phyloP scores from a whole-genome alignment of 2,113 vertebrate genomes.

The Rhinogobius similis region DNA sequence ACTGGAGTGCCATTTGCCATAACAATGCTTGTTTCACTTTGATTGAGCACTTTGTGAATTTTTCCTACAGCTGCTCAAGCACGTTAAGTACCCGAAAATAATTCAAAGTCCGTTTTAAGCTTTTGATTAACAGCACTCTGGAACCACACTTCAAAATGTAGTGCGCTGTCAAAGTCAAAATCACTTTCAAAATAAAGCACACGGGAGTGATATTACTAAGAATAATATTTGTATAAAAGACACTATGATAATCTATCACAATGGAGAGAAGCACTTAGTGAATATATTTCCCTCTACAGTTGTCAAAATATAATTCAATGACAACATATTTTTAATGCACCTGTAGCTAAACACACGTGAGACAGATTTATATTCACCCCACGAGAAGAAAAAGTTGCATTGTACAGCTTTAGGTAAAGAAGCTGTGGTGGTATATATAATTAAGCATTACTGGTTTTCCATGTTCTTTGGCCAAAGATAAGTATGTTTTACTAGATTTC shows the following conservation, averaged over 20 bases:
- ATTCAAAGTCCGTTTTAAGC: constrained; percentile 23
- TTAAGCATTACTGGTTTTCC: no score
- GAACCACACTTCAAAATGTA: constrained; percentile 46
- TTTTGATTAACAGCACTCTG: constrained; percentile 34
- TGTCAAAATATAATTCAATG: not conserved
- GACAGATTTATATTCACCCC: no score
- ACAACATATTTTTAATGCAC: not conserved
- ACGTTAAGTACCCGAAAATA: constrained; percentile 36
- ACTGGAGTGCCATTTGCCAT: constrained; percentile 15
- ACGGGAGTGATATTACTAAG: constrained; percentile 19
- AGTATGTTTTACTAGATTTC: no score
- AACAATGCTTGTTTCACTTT: constrained; percentile 25
- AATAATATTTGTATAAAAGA: constrained; percentile 12
- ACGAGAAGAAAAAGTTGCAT: no score
- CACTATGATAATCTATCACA: constrained; percentile 15
- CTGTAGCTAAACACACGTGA: no score
- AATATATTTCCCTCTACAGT: constrained; percentile 14
- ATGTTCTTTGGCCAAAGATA: no score
- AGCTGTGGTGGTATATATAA: no score
- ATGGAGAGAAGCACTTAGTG: not conserved
- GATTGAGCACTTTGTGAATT: constrained; percentile 30
- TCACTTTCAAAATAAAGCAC: constrained; percentile 16
- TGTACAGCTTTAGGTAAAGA: not conserved
- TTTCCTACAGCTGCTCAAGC: constrained; percentile 16
- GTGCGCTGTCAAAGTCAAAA: constrained; percentile 37